These are phyloP conservation scores for Etheostoma spectabile DNA, from an alignment of 2,113 vertebrate genomes.

Conservation along the genomic window DNA sequence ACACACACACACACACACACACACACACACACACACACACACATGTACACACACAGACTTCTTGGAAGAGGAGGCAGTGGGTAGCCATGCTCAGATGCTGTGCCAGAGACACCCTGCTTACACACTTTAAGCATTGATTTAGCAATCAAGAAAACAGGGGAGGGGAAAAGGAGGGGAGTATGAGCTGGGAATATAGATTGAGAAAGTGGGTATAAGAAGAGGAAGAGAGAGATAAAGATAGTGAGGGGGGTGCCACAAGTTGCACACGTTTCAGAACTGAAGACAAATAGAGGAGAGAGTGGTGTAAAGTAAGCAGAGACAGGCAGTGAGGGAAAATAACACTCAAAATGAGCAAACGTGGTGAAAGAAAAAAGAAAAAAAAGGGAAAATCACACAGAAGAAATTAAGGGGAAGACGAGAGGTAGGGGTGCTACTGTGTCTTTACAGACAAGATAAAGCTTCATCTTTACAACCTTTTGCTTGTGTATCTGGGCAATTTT, in stretches of 20 bases:
- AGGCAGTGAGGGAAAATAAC: slow-evolving; percentile 25
- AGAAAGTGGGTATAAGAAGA: slow-evolving; percentile 48
- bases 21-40: neutral
- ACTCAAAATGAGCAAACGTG: slow-evolving; percentile 39
- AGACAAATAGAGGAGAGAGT: slow-evolving; percentile 36
- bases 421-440: slow-evolving; percentile 17
- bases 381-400: slow-evolving; percentile 1
- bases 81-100: slow-evolving; percentile 71
- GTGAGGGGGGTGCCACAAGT: slow-evolving; percentile 36
- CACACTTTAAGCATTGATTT: slow-evolving; percentile 85
- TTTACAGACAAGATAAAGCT: slow-evolving; percentile 44
- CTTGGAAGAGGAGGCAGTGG: slow-evolving; percentile 77
- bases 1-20: neutral
- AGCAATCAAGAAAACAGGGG: slow-evolving; percentile 78
- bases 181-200: slow-evolving; percentile 65
- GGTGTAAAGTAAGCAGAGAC: slow-evolving; percentile 29
- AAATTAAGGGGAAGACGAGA: slow-evolving; percentile 25
- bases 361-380: neutral
- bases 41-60: slow-evolving; percentile 53
- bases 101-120: slow-evolving; percentile 82
- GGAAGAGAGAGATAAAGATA: slow-evolving; percentile 51
- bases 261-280: slow-evolving; percentile 31
- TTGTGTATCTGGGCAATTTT: slow-evolving; percentile 64
- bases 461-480: slow-evolving; percentile 48
- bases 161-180: slow-evolving; percentile 39